Evolutionary conservation across 1,140 invertebrate genomes (phyloP).

Genomic region (Octopus bimaculoides): DNA sequence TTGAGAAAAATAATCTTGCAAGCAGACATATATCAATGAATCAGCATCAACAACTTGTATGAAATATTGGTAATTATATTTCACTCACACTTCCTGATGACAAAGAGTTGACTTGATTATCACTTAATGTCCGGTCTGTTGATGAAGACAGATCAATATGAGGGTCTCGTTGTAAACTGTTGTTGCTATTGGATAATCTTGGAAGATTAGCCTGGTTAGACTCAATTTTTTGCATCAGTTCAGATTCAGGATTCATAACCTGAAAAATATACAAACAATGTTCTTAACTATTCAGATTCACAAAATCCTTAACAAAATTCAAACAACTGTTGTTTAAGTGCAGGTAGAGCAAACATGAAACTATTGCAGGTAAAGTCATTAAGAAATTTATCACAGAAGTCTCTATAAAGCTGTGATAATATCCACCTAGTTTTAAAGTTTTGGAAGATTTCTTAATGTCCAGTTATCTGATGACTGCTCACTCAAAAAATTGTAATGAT

Average conservation of each 20-base stretch:
- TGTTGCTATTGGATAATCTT: neutral
- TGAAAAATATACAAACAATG: neutral
- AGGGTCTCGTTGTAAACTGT: neutral
- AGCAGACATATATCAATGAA: neutral
- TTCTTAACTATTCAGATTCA: too few species aligned
- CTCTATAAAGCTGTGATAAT: too few species aligned
- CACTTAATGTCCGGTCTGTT: neutral
- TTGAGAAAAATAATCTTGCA: too few species aligned
- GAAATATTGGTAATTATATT: neutral
- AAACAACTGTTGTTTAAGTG: too few species aligned
- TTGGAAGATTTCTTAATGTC: too few species aligned
- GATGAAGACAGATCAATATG: constrained; percentile 3
- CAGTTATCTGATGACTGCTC: too few species aligned
- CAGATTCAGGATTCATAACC: constrained; percentile 31
- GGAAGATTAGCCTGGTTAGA: neutral
- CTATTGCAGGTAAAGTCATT: too few species aligned
- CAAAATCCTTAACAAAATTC: too few species aligned
- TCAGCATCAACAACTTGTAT: neutral
- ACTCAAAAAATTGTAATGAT: too few species aligned
- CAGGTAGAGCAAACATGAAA: too few species aligned
- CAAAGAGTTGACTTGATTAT: neutral
- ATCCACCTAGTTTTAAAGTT: too few species aligned
- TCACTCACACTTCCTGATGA: constrained; percentile 11
- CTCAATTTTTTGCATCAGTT: constrained; percentile 26
- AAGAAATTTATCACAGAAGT: too few species aligned